Conservation (phyloP, 2,888 invertebrate species). For the Apamea sordens region DNA sequence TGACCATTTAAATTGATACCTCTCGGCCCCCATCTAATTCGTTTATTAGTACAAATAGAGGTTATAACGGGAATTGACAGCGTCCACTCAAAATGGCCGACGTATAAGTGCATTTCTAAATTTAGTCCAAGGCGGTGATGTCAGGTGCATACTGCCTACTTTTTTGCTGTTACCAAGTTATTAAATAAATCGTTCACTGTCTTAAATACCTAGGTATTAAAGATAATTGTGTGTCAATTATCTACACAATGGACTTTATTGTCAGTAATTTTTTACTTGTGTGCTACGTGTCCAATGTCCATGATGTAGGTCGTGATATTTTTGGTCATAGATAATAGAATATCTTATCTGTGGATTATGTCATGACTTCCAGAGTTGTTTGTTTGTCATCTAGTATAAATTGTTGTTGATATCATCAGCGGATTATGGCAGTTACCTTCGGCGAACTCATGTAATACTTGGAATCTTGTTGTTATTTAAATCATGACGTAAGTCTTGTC, state of each 20-base stretch:
- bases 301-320: constrained; percentile 35
- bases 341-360: constrained; percentile 59
- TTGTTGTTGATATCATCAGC: constrained; percentile 45
- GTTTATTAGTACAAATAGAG: constrained; percentile 65
- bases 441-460: constrained; percentile 34
- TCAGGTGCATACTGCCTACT: constrained; percentile 70
- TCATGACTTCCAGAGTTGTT: constrained; percentile 38
- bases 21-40: constrained; percentile 63
- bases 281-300: constrained; percentile 16
- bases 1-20: constrained; percentile 75
- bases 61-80: constrained; percentile 72
- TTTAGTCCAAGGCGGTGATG: constrained; percentile 83
- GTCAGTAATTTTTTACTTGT: constrained; percentile 19
- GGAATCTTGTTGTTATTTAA: constrained; percentile 27
- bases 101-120: constrained; percentile 84
- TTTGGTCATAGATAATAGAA: constrained; percentile 36
- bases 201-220: constrained; percentile 35
- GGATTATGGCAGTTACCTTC: constrained; percentile 49
- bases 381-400: constrained; percentile 31
- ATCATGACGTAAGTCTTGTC: constrained; percentile 37
- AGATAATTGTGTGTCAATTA: constrained; percentile 49
- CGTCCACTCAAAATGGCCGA: constrained; percentile 71
- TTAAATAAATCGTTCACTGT: constrained; percentile 38
- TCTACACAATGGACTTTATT: constrained; percentile 28
- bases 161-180: constrained; percentile 54